Conservation (phyloP, 2,113 vertebrate species). For the Rhinopomastus cyanomelas region DNA sequence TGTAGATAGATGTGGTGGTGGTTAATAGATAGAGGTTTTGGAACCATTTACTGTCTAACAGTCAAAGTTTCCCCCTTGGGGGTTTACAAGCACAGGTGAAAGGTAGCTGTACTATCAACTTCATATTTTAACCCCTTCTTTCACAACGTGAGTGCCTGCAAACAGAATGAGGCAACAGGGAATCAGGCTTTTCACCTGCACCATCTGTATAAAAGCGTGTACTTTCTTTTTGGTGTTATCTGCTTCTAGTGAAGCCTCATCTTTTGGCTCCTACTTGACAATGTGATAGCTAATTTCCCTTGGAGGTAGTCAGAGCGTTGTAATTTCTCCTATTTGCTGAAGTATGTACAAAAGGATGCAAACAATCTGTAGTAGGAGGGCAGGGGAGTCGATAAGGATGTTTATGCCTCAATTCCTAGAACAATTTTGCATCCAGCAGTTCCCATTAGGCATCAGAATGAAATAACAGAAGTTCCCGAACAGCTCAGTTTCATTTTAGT, state of each 20-base stretch:
- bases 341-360: neutral
- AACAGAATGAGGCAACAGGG: neutral
- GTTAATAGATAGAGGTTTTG: neutral
- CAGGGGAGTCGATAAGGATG: neutral
- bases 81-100: neutral
- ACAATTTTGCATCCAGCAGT: neutral
- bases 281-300: neutral
- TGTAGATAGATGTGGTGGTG: neutral
- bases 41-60: neutral
- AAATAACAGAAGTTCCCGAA: neutral
- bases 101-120: neutral
- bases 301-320: neutral
- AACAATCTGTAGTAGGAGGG: neutral
- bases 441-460: constrained; percentile 32
- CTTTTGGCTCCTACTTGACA: neutral
- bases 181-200: neutral
- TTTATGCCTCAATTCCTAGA: constrained; percentile 19
- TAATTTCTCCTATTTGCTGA: neutral
- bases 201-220: neutral
- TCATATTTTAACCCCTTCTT: neutral
- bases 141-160: neutral
- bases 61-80: neutral
- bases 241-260: neutral
- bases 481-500: neutral
- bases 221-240: neutral